A percentile compares a stretch with the other conserved stretches of the same genome.
These are phyloP conservation scores for Caenorhabditis briggsae DNA, from an alignment of 1,140 invertebrate species.

Conservation along the genomic window DNA sequence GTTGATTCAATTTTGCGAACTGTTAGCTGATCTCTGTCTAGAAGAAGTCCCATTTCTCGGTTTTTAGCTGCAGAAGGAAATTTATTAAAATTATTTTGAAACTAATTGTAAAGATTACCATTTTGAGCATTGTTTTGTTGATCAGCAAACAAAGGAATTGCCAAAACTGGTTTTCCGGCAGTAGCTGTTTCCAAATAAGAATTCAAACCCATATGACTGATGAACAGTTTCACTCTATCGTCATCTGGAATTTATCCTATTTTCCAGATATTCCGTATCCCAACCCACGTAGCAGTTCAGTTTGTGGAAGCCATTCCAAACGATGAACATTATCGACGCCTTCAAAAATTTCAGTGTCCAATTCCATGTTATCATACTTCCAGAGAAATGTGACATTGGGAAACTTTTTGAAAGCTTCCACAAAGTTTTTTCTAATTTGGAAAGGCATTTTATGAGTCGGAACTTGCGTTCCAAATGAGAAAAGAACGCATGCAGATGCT, in stretches of 20 bases:
- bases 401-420: slow-evolving; percentile 21
- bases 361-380: slow-evolving; percentile 20
- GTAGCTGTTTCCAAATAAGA: slow-evolving; percentile 12
- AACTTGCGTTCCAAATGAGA: slow-evolving; percentile 38
- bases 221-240: background rate
- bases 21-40: slow-evolving; percentile 19
- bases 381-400: slow-evolving; percentile 21
- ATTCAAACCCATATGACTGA: slow-evolving; percentile 29
- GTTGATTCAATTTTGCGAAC: background rate
- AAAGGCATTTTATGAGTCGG: slow-evolving; percentile 5
- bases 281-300: background rate
- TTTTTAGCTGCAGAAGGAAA: background rate
- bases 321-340: background rate
- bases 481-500: background rate
- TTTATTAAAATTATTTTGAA: background rate
- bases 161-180: background rate
- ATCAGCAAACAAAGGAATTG: slow-evolving; percentile 28
- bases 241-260: background rate
- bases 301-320: slow-evolving; percentile 30
- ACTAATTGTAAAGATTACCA: background rate
- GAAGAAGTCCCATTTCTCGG: background rate
- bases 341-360: background rate
- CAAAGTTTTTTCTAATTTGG: slow-evolving; percentile 11
- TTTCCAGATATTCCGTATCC: background rate
- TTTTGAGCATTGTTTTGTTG: slow-evolving; percentile 27